Evolutionary conservation across 1,140 invertebrate genomes (phyloP).

Genomic region (Bradynema listronoti): DNA sequence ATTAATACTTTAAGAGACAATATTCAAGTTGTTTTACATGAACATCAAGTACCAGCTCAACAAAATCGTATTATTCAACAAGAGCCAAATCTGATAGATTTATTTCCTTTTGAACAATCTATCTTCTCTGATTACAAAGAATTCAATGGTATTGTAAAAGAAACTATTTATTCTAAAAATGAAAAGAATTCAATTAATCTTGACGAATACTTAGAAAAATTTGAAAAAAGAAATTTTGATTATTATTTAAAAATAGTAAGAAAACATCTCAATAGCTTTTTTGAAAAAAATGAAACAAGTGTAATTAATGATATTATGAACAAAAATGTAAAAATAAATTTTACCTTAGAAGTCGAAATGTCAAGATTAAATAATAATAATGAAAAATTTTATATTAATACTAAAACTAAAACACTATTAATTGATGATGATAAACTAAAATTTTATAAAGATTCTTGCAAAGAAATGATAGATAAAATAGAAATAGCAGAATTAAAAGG

Average conservation of each 20-base stretch:
- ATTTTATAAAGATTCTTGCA: constrained; percentile 31
- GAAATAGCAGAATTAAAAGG: constrained; percentile 18
- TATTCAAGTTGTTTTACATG: background rate
- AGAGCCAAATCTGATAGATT: background rate
- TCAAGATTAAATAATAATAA: constrained; percentile 6
- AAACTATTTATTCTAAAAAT: constrained; percentile 24
- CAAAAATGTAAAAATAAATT: constrained; percentile 36
- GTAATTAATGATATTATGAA: constrained; percentile 33
- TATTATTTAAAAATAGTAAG: background rate
- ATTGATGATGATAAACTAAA: constrained; percentile 24
- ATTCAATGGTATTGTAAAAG: constrained; percentile 20
- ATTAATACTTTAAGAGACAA: background rate
- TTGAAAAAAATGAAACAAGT: constrained; percentile 18
- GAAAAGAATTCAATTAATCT: constrained; percentile 9
- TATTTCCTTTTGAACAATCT: constrained; percentile 15
- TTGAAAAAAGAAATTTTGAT: constrained; percentile 11
- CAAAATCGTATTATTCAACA: too few species aligned
- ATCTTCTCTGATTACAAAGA: constrained; percentile 29
- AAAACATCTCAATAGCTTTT: constrained; percentile 18
- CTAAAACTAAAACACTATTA: constrained; percentile 16
- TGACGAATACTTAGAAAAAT: constrained; percentile 20
- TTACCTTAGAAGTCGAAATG: constrained; percentile 32
- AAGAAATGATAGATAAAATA: constrained; percentile 21
- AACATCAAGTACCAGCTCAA: background rate
- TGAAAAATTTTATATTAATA: constrained; percentile 14